These are phyloP conservation scores for Ara ararauna DNA, from an alignment of 2,797 vertebrate species.

Conservation along the genomic window DNA sequence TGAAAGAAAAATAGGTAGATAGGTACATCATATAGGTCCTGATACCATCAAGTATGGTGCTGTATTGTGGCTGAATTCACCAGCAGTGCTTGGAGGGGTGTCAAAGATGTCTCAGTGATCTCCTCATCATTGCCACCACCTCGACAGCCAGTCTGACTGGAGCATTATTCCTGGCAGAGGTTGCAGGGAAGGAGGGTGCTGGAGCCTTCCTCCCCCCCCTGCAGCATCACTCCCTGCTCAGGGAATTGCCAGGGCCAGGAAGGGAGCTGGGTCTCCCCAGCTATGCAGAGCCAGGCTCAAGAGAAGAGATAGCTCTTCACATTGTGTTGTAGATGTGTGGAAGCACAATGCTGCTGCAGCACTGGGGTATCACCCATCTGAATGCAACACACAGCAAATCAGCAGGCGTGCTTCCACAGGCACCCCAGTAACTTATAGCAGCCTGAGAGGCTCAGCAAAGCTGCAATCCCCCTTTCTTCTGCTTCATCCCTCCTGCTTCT, in stretches of 20 bases:
- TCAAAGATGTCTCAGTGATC: background rate
- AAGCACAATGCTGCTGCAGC: background rate
- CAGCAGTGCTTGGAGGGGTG: background rate
- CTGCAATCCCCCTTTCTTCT: background rate
- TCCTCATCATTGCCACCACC: background rate
- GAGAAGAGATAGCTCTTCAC: background rate
- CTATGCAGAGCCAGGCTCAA: background rate
- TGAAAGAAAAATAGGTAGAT: background rate
- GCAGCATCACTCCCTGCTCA: background rate
- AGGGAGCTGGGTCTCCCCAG: background rate
- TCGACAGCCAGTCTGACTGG: accelerated
- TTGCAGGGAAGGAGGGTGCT: background rate
- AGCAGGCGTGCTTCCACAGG: background rate
- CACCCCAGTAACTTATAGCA: background rate
- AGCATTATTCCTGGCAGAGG: background rate
- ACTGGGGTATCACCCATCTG: background rate
- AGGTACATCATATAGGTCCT: background rate
- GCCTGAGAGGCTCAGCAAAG: background rate
- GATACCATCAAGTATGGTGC: background rate
- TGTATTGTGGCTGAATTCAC: background rate
- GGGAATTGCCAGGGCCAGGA: background rate
- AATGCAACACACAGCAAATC: background rate
- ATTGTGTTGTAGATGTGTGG: background rate
- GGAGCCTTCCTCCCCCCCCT: background rate
- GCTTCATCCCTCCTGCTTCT: background rate